These are phyloP conservation scores for Mormyrops boulengeri DNA, from an alignment of 2,797 vertebrate genomes.

Conservation along the genomic window DNA sequence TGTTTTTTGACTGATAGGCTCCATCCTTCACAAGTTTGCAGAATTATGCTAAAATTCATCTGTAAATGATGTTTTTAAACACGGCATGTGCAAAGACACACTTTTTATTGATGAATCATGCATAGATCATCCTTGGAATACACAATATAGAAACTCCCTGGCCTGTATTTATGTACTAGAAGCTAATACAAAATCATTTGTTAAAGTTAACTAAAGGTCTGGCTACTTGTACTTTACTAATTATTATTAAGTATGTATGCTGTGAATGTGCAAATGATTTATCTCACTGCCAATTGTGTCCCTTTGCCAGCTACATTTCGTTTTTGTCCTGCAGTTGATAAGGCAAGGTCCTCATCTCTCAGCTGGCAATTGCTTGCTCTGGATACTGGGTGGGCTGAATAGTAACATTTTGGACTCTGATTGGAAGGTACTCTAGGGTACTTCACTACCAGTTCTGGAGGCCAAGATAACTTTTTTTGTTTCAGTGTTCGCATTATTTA, in stretches of 20 bases:
- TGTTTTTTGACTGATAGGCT: not conserved
- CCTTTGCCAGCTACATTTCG: not conserved
- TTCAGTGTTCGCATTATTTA: constrained; percentile 45
- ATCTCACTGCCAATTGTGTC: not conserved
- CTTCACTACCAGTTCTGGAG: not conserved
- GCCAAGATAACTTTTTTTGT: not conserved
- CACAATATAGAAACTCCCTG: not conserved
- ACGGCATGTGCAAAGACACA: not conserved
- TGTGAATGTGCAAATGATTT: not conserved
- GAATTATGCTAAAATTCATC: not conserved
- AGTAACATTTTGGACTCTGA: not conserved
- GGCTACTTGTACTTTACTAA: not conserved
- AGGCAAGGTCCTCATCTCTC: not conserved
- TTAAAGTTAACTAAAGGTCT: not conserved
- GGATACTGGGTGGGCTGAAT: not conserved
- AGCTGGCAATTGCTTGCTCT: not conserved
- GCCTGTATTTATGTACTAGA: constrained; percentile 6
- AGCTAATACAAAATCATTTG: not conserved
- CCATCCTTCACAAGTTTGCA: not conserved
- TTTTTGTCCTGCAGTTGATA: not conserved
- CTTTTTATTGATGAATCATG: not conserved
- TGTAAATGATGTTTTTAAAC: not conserved
- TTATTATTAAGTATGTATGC: not conserved
- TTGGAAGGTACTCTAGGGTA: not conserved
- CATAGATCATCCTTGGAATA: not conserved